A percentile compares a stretch with the other conserved stretches of the same genome.
phyloP scores from a whole-genome alignment of 2,888 invertebrate genomes.

The Drosophila testacea region DNA sequence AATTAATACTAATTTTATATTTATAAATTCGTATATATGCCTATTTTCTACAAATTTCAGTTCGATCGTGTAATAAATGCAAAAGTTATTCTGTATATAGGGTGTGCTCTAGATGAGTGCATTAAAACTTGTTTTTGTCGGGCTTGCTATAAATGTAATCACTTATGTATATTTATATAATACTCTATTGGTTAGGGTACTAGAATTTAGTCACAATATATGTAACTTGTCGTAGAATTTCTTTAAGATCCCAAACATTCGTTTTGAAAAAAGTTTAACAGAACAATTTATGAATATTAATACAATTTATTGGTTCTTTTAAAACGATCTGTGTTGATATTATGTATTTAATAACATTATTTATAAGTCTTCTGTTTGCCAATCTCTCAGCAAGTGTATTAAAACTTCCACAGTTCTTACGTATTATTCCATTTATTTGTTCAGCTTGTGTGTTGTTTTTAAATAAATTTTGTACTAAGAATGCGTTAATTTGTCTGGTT shows the following conservation, averaged over 20 bases:
- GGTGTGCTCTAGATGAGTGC: background rate
- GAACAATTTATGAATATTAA: background rate
- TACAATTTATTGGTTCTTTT: background rate
- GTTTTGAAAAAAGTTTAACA: too few species aligned
- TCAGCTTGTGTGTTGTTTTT: slow-evolving; percentile 5
- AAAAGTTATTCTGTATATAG: background rate
- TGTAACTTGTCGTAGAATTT: background rate
- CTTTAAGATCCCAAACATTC: too few species aligned
- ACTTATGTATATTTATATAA: slow-evolving; percentile 6
- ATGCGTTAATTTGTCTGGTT: slow-evolving; percentile 3
- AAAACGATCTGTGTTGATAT: background rate
- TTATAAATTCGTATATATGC: too few species aligned
- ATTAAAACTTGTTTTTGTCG: background rate
- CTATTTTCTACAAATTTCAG: background rate
- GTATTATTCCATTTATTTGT: background rate
- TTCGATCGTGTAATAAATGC: background rate
- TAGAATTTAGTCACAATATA: background rate
- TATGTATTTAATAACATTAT: background rate
- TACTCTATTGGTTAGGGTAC: background rate
- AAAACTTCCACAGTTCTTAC: background rate
- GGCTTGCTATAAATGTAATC: slow-evolving; percentile 2
- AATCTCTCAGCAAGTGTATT: background rate
- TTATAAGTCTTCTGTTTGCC: background rate
- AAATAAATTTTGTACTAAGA: slow-evolving; percentile 7
- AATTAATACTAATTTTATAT: too few species aligned